A percentile compares a stretch with the other conserved stretches of the same genome.
Evolutionary conservation across 2,113 vertebrate species (phyloP).

Genomic region (Notothenia rossii): DNA sequence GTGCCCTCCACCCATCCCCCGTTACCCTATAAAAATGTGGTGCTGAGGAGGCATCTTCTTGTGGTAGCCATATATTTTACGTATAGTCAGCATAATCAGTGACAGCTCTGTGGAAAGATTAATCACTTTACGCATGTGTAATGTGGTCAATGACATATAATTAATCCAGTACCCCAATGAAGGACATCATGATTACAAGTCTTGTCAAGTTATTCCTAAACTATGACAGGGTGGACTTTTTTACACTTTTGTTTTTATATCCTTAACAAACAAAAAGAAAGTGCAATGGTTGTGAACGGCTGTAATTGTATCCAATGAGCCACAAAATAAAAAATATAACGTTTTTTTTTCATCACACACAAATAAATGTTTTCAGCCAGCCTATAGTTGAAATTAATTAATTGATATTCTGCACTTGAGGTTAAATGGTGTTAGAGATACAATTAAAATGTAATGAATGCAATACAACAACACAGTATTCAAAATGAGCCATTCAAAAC

Average conservation of each 20-base stretch:
- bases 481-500: not conserved
- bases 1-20: conserved; percentile 57
- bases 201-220: conserved; percentile 1
- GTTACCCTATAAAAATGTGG: conserved; percentile 32
- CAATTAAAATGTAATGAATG: not conserved
- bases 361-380: conserved; percentile 8
- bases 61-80: conserved; percentile 60
- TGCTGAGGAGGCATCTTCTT: conserved; percentile 78
- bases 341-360: not conserved
- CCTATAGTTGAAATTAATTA: not conserved
- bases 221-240: not conserved
- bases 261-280: not conserved
- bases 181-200: conserved; percentile 50
- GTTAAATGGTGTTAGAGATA: not conserved
- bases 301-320: not conserved
- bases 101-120: conserved; percentile 77
- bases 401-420: not conserved
- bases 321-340: no score
- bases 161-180: conserved; percentile 55
- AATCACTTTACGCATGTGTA: conserved; percentile 69
- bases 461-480: conserved; percentile 3
- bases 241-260: not conserved
- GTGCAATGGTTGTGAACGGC: not conserved
- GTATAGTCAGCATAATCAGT: conserved; percentile 78
- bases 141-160: conserved; percentile 53